These are phyloP conservation scores for Rhyacophila brunnea DNA, from an alignment of 1,140 invertebrate genomes.

Conservation along the genomic window DNA sequence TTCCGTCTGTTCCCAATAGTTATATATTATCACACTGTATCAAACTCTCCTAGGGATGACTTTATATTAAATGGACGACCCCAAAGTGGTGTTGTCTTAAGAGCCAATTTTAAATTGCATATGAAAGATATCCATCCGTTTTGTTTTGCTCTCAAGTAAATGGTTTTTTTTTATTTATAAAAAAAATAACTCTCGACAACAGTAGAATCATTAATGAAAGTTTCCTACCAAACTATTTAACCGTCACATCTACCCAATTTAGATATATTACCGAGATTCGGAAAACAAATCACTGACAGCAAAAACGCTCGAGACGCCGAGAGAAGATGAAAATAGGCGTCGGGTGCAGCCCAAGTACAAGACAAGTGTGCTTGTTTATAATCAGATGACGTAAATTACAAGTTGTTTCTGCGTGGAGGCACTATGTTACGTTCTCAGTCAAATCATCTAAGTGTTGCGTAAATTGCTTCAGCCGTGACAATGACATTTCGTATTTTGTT, in stretches of 20 bases:
- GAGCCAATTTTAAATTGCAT: no score
- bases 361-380: constrained; percentile 25
- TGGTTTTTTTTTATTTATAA: no score
- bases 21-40: no score
- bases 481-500: constrained; percentile 8
- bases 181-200: no score
- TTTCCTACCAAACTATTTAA: constrained; percentile 19
- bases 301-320: constrained; percentile 21
- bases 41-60: no score
- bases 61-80: no score
- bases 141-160: no score
- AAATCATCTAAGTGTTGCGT: constrained; percentile 31
- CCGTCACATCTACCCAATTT: constrained; percentile 29
- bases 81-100: no score
- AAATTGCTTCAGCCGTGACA: constrained; percentile 25
- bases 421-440: constrained; percentile 18
- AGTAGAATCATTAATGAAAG: constrained; percentile 3
- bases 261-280: constrained; percentile 30
- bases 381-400: constrained; percentile 31
- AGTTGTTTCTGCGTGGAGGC: constrained; percentile 17
- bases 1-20: no score
- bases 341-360: constrained; percentile 4
- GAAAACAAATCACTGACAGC: constrained; percentile 32
- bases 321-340: constrained; percentile 19
- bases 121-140: no score